Evolutionary conservation across 2,888 invertebrate species (phyloP).

Genomic region (Pyrocoelia pectoralis): DNA sequence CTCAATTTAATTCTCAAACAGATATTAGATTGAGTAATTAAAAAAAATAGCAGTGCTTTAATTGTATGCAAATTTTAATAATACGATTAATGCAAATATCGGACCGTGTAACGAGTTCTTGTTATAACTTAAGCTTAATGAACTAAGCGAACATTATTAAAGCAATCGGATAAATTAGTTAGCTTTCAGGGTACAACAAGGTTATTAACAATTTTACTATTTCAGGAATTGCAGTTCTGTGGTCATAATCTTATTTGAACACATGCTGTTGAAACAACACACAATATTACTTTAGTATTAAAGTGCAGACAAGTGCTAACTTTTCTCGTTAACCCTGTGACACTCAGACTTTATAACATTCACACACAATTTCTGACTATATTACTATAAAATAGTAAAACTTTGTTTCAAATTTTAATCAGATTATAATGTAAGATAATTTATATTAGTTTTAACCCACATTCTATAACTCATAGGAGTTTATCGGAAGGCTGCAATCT

Average conservation of each 20-base stretch:
- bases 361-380: not conserved
- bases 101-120: no score
- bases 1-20: no score
- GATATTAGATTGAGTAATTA: no score
- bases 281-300: slow-evolving; percentile 12
- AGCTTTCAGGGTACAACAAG: not conserved
- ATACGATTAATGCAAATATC: no score
- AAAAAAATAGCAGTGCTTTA: no score
- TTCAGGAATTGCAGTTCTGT: slow-evolving; percentile 6
- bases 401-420: slow-evolving; percentile 1
- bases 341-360: slow-evolving; percentile 17
- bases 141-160: not conserved
- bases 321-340: slow-evolving; percentile 19
- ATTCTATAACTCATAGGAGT: no score
- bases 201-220: slow-evolving; percentile 1
- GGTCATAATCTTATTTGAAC: slow-evolving; percentile 12
- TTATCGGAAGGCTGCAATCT: no score
- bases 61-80: no score
- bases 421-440: not conserved
- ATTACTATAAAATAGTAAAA: not conserved
- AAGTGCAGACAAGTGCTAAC: slow-evolving; percentile 12
- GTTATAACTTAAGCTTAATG: no score
- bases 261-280: slow-evolving; percentile 5
- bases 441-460: no score
- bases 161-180: slow-evolving; percentile 3